phyloP scores from a whole-genome alignment of 2,888 invertebrate genomes.

The Ctenicera cuprea region DNA sequence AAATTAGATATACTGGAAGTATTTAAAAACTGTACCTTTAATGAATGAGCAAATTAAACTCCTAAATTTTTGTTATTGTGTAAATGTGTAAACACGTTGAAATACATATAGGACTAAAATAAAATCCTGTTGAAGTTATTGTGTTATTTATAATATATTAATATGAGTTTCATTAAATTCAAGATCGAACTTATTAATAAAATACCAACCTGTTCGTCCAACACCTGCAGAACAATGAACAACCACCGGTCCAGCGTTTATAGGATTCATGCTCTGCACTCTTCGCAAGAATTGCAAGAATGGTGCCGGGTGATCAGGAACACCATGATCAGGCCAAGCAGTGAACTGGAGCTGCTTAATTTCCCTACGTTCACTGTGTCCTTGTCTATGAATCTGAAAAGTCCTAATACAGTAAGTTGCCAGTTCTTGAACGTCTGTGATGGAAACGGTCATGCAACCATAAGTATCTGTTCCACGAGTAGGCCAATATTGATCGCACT shows the following conservation, averaged over 20 bases:
- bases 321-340: conserved; percentile 99
- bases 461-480: conserved; percentile 95
- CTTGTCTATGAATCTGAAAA: conserved; percentile 90
- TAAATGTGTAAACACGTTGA: no score
- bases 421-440: conserved; percentile 96
- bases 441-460: conserved; percentile 94
- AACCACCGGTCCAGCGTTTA: conserved; percentile 94
- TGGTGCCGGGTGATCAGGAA: conserved; percentile 99
- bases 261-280: conserved; percentile 92
- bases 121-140: no score
- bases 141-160: no score
- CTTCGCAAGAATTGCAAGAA: conserved; percentile 97
- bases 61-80: no score
- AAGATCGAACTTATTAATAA: no score
- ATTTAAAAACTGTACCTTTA: no score
- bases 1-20: no score
- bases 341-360: conserved; percentile 99
- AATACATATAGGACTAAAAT: no score
- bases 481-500: conserved; percentile 99
- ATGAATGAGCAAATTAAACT: no score
- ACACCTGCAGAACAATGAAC: conserved; percentile 92
- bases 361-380: conserved; percentile 91
- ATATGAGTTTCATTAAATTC: no score
- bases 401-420: conserved; percentile 99
- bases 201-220: conserved; percentile 69